Conservation (phyloP, 2,113 vertebrate species). For the Climacteris rufus region DNA sequence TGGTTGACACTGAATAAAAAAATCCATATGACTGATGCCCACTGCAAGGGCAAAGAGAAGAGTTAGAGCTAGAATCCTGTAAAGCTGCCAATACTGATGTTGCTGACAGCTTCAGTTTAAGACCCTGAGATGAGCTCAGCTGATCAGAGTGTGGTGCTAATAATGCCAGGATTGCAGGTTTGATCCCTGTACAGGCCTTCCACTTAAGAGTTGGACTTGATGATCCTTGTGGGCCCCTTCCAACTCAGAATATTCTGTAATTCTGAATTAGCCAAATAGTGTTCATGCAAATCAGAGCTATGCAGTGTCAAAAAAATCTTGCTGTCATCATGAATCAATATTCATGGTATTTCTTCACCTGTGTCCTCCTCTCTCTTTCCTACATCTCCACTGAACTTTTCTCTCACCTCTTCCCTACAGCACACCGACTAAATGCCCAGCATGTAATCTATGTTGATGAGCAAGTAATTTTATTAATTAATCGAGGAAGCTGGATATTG, state of each 20-base stretch:
- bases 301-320: not conserved
- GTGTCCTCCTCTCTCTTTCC: not conserved
- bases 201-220: not conserved
- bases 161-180: not conserved
- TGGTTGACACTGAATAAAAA: not conserved
- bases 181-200: not conserved
- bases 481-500: not conserved
- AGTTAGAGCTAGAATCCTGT: not conserved
- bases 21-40: not conserved
- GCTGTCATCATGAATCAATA: not conserved
- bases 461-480: slow-evolving; percentile 55
- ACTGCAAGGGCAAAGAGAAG: not conserved
- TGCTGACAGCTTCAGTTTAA: not conserved
- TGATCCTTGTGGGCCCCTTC: not conserved
- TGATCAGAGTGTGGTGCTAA: not conserved
- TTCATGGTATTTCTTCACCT: not conserved
- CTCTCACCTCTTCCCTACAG: not conserved
- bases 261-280: not conserved
- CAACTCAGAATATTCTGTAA: not conserved
- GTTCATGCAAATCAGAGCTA: not conserved
- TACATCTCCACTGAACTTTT: not conserved
- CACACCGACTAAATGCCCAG: not conserved
- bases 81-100: not conserved
- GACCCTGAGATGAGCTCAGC: not conserved
- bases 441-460: slow-evolving; percentile 34